phyloP scores from a whole-genome alignment of 2,888 invertebrate species.

The Drosophila ezoana region DNA sequence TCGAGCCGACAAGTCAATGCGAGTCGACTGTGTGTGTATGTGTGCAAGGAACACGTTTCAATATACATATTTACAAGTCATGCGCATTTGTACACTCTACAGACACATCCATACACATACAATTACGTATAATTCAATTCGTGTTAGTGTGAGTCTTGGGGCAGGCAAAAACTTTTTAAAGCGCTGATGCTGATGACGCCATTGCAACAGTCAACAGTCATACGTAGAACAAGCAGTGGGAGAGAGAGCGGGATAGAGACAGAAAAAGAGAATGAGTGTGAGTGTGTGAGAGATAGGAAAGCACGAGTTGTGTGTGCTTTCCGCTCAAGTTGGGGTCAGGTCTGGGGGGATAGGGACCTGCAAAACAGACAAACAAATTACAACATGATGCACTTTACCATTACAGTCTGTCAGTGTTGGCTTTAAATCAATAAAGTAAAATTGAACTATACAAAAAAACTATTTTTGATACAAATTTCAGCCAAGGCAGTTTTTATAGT shows the following conservation, averaged over 20 bases:
- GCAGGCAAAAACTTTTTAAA: slow-evolving; percentile 72
- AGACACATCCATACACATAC: slow-evolving; percentile 13
- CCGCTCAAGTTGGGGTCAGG: slow-evolving; percentile 42
- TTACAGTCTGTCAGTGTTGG: slow-evolving; percentile 6
- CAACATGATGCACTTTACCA: slow-evolving; percentile 12
- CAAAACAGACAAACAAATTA: slow-evolving; percentile 40
- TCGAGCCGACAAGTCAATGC: slow-evolving; percentile 51
- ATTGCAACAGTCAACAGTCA: slow-evolving; percentile 61
- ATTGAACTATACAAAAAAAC: not conserved
- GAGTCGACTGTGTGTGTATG: slow-evolving; percentile 18
- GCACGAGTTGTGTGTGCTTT: slow-evolving; percentile 46
- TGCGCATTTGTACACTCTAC: slow-evolving; percentile 60
- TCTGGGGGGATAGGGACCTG: slow-evolving; percentile 6
- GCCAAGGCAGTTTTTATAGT: not conserved
- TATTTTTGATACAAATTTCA: no score
- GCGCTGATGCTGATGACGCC: slow-evolving; percentile 62
- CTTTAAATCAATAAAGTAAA: slow-evolving; percentile 8
- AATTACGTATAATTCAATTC: slow-evolving; percentile 14
- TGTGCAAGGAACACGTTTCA: slow-evolving; percentile 62
- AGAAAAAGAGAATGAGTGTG: not conserved
- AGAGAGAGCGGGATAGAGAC: slow-evolving; percentile 8
- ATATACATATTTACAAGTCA: slow-evolving; percentile 62
- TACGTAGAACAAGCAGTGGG: slow-evolving; percentile 17
- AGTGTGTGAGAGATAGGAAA: slow-evolving; percentile 17
- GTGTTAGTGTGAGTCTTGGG: slow-evolving; percentile 54